Evolutionary conservation across 2,888 invertebrate species (phyloP).

Genomic region (Balanococcus diminutus): DNA sequence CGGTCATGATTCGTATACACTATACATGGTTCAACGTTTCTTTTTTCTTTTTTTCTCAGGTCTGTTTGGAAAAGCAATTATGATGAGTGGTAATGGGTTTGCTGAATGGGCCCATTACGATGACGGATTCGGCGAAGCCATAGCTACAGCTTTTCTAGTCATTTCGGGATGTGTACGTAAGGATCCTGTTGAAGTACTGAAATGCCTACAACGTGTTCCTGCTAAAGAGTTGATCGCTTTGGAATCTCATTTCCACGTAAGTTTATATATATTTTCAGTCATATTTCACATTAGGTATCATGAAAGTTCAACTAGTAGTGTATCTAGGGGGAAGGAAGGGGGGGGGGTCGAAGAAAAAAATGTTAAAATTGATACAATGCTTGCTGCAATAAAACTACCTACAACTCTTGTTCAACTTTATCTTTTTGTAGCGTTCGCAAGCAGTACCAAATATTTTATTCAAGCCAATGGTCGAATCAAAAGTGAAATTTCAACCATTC

Average conservation of each 20-base stretch:
- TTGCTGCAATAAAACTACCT: neutral
- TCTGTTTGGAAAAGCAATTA: slow-evolving; percentile 69
- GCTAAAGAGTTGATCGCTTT: neutral
- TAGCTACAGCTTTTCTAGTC: neutral
- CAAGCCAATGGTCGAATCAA: neutral
- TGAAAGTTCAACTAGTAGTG: too few species aligned
- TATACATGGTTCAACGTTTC: too few species aligned
- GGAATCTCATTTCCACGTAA: too few species aligned
- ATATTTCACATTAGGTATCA: neutral
- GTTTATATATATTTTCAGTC: neutral
- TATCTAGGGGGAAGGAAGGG: too few species aligned
- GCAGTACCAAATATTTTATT: too few species aligned
- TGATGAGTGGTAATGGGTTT: slow-evolving; percentile 74
- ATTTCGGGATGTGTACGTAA: neutral
- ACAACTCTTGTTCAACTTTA: neutral
- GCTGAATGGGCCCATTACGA: slow-evolving; percentile 62
- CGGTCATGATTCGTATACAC: too few species aligned
- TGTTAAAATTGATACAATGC: too few species aligned
- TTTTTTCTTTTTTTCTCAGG: slow-evolving; percentile 57
- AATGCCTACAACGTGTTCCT: neutral
- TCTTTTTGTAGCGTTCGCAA: too few species aligned
- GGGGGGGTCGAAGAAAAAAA: too few species aligned
- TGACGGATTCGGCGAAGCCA: neutral
- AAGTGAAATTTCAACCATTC: neutral
- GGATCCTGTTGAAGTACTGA: neutral